These are phyloP conservation scores for Periparus ater DNA, from an alignment of 2,797 vertebrate species.

Conservation along the genomic window DNA sequence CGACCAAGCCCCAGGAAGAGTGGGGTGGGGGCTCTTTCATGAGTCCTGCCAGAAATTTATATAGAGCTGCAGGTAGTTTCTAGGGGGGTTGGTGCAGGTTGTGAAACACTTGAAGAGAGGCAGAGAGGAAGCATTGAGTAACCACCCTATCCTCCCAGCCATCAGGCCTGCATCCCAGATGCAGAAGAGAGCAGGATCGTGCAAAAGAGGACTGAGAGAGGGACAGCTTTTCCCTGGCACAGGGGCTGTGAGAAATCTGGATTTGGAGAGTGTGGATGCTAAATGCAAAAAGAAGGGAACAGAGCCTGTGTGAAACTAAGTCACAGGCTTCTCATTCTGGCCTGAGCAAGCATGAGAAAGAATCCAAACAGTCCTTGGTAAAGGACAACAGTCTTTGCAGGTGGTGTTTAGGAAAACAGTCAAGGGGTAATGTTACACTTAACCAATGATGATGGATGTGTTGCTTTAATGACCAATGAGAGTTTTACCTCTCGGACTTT, in stretches of 20 bases:
- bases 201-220: background rate
- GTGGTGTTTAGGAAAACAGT: too few species aligned
- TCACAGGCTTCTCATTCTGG: too few species aligned
- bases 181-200: background rate
- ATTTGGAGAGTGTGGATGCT: background rate
- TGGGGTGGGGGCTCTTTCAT: background rate
- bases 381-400: too few species aligned
- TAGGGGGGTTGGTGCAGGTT: background rate
- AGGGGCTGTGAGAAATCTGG: background rate
- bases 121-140: slow-evolving; percentile 3
- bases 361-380: too few species aligned
- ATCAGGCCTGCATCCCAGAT: background rate
- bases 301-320: too few species aligned
- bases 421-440: too few species aligned
- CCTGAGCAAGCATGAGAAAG: too few species aligned
- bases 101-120: background rate
- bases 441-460: too few species aligned
- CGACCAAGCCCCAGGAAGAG: background rate
- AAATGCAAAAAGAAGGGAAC: too few species aligned
- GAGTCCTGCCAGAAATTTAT: background rate
- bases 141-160: background rate
- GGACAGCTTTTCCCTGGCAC: background rate
- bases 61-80: background rate
- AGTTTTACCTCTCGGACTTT: too few species aligned
- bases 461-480: too few species aligned